Base-by-base conservation (phyloP, 2,888 invertebrate species). In the Dicyrtoma fusca region DNA sequence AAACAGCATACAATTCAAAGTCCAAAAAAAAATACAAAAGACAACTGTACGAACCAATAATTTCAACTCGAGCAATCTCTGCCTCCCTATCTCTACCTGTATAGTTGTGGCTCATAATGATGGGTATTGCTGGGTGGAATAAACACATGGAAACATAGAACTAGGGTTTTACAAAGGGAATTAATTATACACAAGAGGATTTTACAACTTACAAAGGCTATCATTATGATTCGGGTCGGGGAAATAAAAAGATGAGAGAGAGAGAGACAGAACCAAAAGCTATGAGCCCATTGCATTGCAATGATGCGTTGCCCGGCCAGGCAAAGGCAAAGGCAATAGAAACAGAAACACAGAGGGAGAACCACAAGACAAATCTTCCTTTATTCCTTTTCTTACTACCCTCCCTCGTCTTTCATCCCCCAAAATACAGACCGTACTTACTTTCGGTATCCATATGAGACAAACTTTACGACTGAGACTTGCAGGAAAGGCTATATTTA, bases 171-270 rank as follows among this genome's bases (percentile, higher is more conserved):
- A 61, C 61, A 64, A 47, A 64, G 47, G 45, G 57, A 68, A 68
- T 68, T 68, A 68, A 68, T 68, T 57, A 68, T 57, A 68, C 68
- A 68, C 57, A 34, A 66, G 66, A 11, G 42, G 53, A 66, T 34
- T 66, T 53, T 53, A 66, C 66, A 66, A 66, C 53, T 51, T 26
- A 65, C 63, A 69, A 71, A 68, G 69, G 65, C 71, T 76, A 74
- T 76, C 75, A 76, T 76, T 76, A 76, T 74, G 72, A 76, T 75
- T 76, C 76, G 76, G 76, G 76, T 76, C 76, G 75, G 76, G n/a
- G 71, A 53, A 57, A 63, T 66, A 25, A 66, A 53, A 66, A 66
- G 44, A 34, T 34, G 10, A 66, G 53, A 55, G 53, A 19, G 10
- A 17, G 11, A 44, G 44, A n/a, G 11, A 8, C 26, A 14, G 61